phyloP scores from a whole-genome alignment of 1,140 invertebrate species.

The Nilaparvata lugens region DNA sequence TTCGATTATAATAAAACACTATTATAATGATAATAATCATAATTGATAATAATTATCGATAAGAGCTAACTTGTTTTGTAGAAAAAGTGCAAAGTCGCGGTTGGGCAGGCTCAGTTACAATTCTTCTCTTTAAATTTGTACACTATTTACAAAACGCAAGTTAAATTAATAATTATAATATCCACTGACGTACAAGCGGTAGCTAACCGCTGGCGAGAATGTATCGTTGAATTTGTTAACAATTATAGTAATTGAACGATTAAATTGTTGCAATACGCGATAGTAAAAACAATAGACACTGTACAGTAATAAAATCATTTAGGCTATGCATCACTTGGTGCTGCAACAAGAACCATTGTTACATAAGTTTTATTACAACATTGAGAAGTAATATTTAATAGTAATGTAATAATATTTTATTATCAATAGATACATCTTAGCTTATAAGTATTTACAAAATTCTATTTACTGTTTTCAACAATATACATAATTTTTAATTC shows the following conservation, averaged over 20 bases:
- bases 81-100: constrained; percentile 28
- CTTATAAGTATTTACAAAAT: background rate
- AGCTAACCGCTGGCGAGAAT: constrained; percentile 16
- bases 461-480: too few relatives aligned
- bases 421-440: background rate
- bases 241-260: background rate
- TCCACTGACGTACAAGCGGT: background rate
- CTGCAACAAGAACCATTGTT: background rate
- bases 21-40: constrained; percentile 3
- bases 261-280: background rate
- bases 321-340: constrained; percentile 14
- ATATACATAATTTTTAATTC: too few relatives aligned
- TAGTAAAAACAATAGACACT: constrained; percentile 14
- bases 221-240: constrained; percentile 21
- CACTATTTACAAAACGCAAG: constrained; percentile 22
- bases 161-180: too few relatives aligned
- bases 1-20: background rate
- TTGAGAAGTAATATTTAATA: background rate
- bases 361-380: too few relatives aligned
- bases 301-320: constrained; percentile 7
- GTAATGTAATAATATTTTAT: background rate
- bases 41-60: background rate
- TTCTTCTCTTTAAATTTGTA: constrained; percentile 20
- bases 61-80: constrained; percentile 14
- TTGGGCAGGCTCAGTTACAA: constrained; percentile 24